Conservation (phyloP, 2,888 invertebrate genomes). For the Mechanitis messenoides region DNA sequence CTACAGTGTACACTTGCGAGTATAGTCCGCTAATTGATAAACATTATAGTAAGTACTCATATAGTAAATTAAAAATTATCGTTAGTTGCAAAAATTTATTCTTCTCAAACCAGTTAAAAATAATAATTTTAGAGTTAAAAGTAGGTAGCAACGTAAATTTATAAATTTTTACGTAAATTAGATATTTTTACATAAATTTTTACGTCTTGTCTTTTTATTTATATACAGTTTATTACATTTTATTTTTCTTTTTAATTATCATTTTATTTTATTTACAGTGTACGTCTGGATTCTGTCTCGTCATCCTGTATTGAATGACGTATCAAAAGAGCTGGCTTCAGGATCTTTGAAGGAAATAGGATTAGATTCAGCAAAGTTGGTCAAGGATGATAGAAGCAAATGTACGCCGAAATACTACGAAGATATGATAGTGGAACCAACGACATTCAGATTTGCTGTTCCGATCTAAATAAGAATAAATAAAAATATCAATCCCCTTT, state of each 20-base stretch:
- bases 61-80: neutral
- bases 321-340: slow-evolving; percentile 52
- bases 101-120: no score
- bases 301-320: slow-evolving; percentile 48
- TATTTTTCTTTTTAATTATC: slow-evolving; percentile 2
- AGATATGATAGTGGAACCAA: slow-evolving; percentile 44
- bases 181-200: no score
- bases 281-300: slow-evolving; percentile 65
- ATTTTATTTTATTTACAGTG: slow-evolving; percentile 43
- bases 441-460: slow-evolving; percentile 55
- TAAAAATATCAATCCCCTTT: neutral
- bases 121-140: no score
- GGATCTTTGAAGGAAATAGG: slow-evolving; percentile 46
- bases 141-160: no score
- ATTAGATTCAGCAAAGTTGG: slow-evolving; percentile 37
- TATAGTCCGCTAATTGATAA: slow-evolving; percentile 57
- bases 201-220: no score
- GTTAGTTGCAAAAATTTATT: no score
- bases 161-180: no score
- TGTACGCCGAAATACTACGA: slow-evolving; percentile 59
- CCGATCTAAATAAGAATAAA: slow-evolving; percentile 35
- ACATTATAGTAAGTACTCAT: slow-evolving; percentile 52
- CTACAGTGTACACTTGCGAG: slow-evolving; percentile 56
- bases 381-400: slow-evolving; percentile 46
- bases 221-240: slow-evolving; percentile 5